A percentile compares a stretch with the other conserved stretches of the same genome.
These are phyloP conservation scores for Myotis brandtii DNA, from an alignment of 2,113 vertebrate genomes.

Conservation along the genomic window DNA sequence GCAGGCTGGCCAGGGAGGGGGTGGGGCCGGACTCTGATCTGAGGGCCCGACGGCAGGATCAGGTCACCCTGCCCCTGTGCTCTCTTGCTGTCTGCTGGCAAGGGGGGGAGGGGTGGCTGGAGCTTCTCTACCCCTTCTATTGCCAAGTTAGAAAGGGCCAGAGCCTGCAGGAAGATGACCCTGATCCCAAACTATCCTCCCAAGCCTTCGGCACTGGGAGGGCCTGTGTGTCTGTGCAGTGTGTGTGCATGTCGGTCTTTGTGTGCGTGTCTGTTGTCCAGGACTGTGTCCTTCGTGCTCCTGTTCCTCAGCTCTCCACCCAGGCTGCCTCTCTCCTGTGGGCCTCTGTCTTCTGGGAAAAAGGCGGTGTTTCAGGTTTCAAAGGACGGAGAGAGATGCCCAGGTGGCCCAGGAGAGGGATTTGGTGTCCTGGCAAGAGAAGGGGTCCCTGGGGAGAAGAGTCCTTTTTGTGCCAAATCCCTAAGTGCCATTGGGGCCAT, in stretches of 20 bases:
- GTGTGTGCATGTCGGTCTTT: constrained; percentile 51
- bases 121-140: constrained; percentile 49
- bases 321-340: constrained; percentile 43
- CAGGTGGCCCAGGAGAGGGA: constrained; percentile 48
- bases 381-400: constrained; percentile 12
- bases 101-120: neutral
- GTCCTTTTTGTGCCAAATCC: constrained; percentile 78
- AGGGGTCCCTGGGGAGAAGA: constrained; percentile 56
- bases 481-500: constrained; percentile 75
- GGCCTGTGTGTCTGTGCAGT: constrained; percentile 33
- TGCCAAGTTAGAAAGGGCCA: constrained; percentile 74
- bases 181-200: constrained; percentile 39
- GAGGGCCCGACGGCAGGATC: neutral
- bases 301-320: constrained; percentile 40
- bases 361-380: constrained; percentile 19
- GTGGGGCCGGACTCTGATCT: neutral
- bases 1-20: neutral
- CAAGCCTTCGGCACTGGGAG: constrained; percentile 32
- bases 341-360: constrained; percentile 56
- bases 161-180: constrained; percentile 21
- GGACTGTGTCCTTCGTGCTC: constrained; percentile 51
- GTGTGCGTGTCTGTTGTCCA: constrained; percentile 18
- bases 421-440: constrained; percentile 28
- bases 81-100: constrained; percentile 47
- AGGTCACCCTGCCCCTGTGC: neutral